Evolutionary conservation across 2,113 vertebrate genomes (phyloP), one percentile per base, ranked within the genome.

Genomic region (Grammatotria lemairii): DNA sequence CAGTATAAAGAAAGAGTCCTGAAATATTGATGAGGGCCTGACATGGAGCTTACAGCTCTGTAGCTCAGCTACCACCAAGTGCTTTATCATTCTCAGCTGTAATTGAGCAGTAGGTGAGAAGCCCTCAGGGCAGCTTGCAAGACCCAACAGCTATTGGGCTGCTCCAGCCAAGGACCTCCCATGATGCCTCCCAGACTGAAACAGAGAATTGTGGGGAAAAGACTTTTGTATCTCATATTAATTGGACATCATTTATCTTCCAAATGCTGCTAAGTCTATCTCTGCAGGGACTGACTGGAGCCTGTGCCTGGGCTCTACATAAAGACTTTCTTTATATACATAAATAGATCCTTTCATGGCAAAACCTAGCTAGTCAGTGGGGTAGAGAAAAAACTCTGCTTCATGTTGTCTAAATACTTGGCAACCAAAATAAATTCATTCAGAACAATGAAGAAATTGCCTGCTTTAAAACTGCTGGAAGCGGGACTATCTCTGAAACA

Each of bases 11-110:
- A 85, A 87, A 89, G 45, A 49, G 38, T 55, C 81, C 75, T 95
- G 92, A 94, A 96, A 94, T 93, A 95, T 95, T 95, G 91, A 95
- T 94, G 90, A 94, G 91, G 86, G 86, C 85, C 84, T 23, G 4
- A 87, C 88, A 87, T 23, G 79, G 88, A 65, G 85, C 94, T 89
- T 75, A 49, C 49, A 89, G 90, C 84, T 89, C 83, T 80, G 68
- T 63, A 84, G 86, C 87, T 42, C 6, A 35, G 89, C 54, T 87
- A 83, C 84, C 85, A 60, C 55, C 19, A 85, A 73, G 80, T 85
- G 83, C 90, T 94, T 93, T 87, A 93, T 94, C 94, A 93, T 90
- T 80, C 81, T 79, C 4, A 53, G 85, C 75, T 89, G 87, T 94
- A 95, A 94, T 93, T 93, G 93, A 92, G 89, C 83, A 83, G 88